A percentile compares a stretch with the other conserved stretches of the same genome.
phyloP scores from a whole-genome alignment of 2,113 vertebrate species.

The Todiramphus saurophagus region DNA sequence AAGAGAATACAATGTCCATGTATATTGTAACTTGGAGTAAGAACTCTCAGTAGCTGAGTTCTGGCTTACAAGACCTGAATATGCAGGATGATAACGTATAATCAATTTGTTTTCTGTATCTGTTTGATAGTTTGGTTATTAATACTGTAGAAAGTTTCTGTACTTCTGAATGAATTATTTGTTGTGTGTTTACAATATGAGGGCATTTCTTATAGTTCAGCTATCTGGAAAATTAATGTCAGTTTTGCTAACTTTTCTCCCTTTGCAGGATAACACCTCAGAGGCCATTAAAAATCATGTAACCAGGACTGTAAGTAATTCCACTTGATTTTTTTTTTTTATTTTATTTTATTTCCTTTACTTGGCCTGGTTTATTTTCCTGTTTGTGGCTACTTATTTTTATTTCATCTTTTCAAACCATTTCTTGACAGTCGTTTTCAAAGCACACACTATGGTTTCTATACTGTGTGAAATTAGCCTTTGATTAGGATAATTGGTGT shows the following conservation, averaged over 20 bases:
- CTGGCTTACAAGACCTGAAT: background rate
- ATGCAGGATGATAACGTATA: background rate
- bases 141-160: background rate
- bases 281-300: conserved; percentile 31
- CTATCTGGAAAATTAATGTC: background rate
- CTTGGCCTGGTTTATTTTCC: background rate
- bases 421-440: background rate
- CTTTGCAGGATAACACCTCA: conserved; percentile 10
- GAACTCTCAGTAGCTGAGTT: background rate
- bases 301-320: conserved; percentile 16
- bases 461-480: background rate
- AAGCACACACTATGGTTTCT: background rate
- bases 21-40: background rate
- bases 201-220: background rate
- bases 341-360: background rate
- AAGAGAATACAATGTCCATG: background rate
- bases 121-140: background rate
- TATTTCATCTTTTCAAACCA: background rate
- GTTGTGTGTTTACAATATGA: background rate
- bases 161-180: background rate
- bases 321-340: background rate
- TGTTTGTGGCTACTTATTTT: background rate
- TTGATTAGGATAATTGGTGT: background rate
- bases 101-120: background rate
- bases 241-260: background rate